Evolutionary conservation across 2,888 invertebrate species (phyloP), one percentile per base, ranked within the genome.

Genomic region (Parnassius glacialis): DNA sequence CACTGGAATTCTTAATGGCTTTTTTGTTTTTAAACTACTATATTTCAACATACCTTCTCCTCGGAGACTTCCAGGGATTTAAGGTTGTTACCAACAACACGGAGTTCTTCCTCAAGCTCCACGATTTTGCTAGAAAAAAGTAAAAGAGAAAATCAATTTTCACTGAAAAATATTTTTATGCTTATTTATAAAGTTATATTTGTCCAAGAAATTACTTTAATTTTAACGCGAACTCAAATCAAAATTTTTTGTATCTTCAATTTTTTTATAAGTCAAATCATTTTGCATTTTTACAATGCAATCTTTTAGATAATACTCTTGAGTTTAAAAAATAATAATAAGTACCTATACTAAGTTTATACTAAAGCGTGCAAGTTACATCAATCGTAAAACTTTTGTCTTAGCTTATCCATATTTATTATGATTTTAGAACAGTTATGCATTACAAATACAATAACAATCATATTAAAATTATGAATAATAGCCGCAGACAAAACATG

Each of bases 61-160:
- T 99, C 99, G 83, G 98, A 98, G 87, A 99, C 99, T 94, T 99
- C 99, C 88, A 99, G 96, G 87, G 99, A 99, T 93, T 99, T 99
- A 94, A 99, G 94, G 95, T 99, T 99, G 96, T 99, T 99, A 89
- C 99, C 99, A 91, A 99, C 99, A 84, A 99, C 99, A 90, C 99
- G 97, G 92, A 99, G 95, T 93, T 99, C 99, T 92, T 99, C 99
- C 92, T 99, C 99, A 94, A 99, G 96, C 93, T 99, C 99, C 91
- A 99, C 98, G 93, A 99, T 99, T 96, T 99, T 99, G 93, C 97
- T 97, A 94, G 61, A 87, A 86, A 78, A 67, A 69, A 64, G 67
- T 76, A 74, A 62, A 63, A 65, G 2, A 64, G 70, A 75, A 79
- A 34, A 83, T 88, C 80, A 89, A 87, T 75, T 84, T 79, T 74